Evolutionary conservation across 1,140 invertebrate species (phyloP), one percentile per base, ranked within the genome.

Genomic region (Manduca sexta): DNA sequence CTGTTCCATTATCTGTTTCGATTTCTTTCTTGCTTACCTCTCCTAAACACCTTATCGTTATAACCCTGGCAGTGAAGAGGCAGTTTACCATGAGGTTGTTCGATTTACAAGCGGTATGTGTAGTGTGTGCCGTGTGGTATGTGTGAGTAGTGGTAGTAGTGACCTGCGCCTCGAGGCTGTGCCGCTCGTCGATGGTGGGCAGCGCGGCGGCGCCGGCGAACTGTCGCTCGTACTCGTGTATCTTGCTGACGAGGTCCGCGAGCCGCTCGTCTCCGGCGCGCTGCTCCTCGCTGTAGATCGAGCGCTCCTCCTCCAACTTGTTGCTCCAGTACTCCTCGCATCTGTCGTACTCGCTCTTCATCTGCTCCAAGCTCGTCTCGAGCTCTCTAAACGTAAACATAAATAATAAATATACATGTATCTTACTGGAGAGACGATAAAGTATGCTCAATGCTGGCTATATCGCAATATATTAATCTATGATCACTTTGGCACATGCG

Each of bases 301-400:
- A 89, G 30, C 94, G 86, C 73, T 95, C 94, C 49, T 94, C 94
- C 37, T 92, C 90, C 21, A 96, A 75, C 80, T 95, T 95, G 5
- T 71, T 74, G 13, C 90, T 86, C 94, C 94, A 96, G 77, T 95
- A 95, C 68, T 95, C 93, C 74, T 96, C 94, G 65, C 93, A 94
- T 52, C 91, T 90, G 58, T 95, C 94, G 65, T 93, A 95, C 59
- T 95, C 94, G 12, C 88, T 81, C 60, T 89, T 90, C 64, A 95
- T 76, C 56, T 92, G 83, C 70, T 95, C 92, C 17, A 95, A 69
- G 64, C 91, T 92, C 14, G 83, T 81, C 73, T 95, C 93, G 11
- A 94, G 77, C 18, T 93, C 92, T 15, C 86, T 86, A 63, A 30
- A 60, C 59, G n/a, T 0, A 6, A 11, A 4, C 33, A 7, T 3